Conservation (phyloP, 1,140 invertebrate species). For the Luehdorfia chinensis region DNA sequence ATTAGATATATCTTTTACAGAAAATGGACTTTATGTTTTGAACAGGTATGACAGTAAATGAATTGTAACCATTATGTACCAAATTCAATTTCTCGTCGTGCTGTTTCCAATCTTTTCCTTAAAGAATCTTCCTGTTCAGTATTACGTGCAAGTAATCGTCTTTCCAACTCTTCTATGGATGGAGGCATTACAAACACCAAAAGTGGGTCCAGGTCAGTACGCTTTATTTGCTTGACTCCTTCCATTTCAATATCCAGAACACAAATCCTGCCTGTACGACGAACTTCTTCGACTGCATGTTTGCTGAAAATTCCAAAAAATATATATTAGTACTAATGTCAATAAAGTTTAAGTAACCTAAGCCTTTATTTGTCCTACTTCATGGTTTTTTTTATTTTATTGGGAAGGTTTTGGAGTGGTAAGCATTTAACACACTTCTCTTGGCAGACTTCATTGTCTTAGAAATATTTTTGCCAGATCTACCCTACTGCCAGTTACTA, state of each 20-base stretch:
- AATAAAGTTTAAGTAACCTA: too few relatives aligned
- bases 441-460: too few relatives aligned
- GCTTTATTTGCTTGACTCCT: conserved; percentile 93
- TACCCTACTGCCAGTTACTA: too few relatives aligned
- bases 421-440: too few relatives aligned
- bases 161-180: conserved; percentile 87
- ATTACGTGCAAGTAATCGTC: conserved; percentile 85
- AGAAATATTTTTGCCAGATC: too few relatives aligned
- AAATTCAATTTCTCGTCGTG: conserved; percentile 89
- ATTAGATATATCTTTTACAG: too few relatives aligned
- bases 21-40: too few relatives aligned
- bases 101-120: conserved; percentile 84
- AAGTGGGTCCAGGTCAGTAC: conserved; percentile 88
- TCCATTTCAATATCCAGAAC: conserved; percentile 98
- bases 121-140: conserved; percentile 95
- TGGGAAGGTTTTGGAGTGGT: too few relatives aligned
- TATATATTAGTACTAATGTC: conserved; percentile 14
- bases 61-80: too few relatives aligned
- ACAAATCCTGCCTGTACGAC: conserved; percentile 89
- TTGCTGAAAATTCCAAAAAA: conserved; percentile 87
- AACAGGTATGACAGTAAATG: too few relatives aligned
- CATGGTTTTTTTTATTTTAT: too few relatives aligned
- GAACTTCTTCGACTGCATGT: conserved; percentile 89
- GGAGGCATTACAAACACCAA: conserved; percentile 97
- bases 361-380: too few relatives aligned